Conservation (phyloP, 1,140 invertebrate genomes). For the Diabrotica undecimpunctata region DNA sequence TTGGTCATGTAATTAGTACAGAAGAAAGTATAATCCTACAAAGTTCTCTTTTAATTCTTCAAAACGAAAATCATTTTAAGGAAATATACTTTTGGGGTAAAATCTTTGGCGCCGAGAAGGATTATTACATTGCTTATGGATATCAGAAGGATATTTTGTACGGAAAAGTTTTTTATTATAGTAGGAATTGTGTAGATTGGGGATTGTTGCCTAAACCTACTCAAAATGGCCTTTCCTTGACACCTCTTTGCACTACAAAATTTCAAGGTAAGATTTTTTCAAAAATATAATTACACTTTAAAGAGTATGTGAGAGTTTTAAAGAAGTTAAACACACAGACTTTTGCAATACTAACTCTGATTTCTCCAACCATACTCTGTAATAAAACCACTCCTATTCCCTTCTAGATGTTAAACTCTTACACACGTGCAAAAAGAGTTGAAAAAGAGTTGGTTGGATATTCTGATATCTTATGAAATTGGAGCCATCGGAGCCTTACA, state of each 20-base stretch:
- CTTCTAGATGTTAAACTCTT: too few relatives aligned
- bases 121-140: constrained; percentile 73
- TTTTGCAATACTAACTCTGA: too few relatives aligned
- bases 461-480: too few relatives aligned
- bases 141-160: constrained; percentile 62
- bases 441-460: too few relatives aligned
- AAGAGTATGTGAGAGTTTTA: too few relatives aligned
- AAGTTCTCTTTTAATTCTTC: constrained; percentile 65
- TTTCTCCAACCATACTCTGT: too few relatives aligned
- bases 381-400: too few relatives aligned
- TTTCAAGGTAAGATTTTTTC: constrained; percentile 44
- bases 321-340: too few relatives aligned
- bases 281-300: too few relatives aligned
- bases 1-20: constrained; percentile 59
- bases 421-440: too few relatives aligned
- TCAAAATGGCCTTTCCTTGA: constrained; percentile 56
- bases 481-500: too few relatives aligned
- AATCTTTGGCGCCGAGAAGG: constrained; percentile 61
- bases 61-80: constrained; percentile 72
- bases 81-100: constrained; percentile 72
- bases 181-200: constrained; percentile 66
- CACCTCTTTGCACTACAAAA: constrained; percentile 51
- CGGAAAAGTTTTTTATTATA: constrained; percentile 68
- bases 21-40: constrained; percentile 64
- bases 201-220: constrained; percentile 60